Evolutionary conservation across 2,888 invertebrate genomes (phyloP), one percentile per base, ranked within the genome.

Genomic region (Drosophila glabriapex): DNA sequence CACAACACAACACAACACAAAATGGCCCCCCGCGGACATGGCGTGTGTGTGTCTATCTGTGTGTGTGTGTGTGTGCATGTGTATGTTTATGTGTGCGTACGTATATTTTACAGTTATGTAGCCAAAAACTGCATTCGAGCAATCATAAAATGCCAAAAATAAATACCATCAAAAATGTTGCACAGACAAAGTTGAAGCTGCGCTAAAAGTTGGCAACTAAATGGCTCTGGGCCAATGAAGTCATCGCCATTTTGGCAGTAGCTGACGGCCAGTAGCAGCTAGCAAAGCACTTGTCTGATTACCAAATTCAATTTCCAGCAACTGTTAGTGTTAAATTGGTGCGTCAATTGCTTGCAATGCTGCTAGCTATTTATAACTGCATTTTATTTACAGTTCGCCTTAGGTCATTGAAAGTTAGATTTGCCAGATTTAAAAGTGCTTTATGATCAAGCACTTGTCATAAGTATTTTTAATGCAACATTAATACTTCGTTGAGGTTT

Each of bases 111-210:
- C 71, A 83, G 68, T 82, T 79, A 82, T 85, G 73, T 56, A 49
- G 62, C 46, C 52, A 58, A 50, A 71, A 70, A 70, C 58, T 75
- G 73, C 83, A 89, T 75, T 73, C 12, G 63, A 67, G 72, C 49
- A 70, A 75, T 76, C 87, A 87, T 91, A 87, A 91, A 87, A 89
- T 87, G 75, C 76, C 85, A 89, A 90, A 87, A 86, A 89, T 76
- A 84, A 87, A 90, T 75, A 76, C 78, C 67, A 90, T 89, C 73
- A 73, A 78, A 76, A 90, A 69, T 76, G 89, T 80, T 73, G 72
- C 75, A 68, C 76, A 76, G 73, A 86, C 82, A 79, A 86, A 79
- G 87, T 84, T 89, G 73, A 85, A 76, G 76, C 68, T 63, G 73
- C 53, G 72, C 52, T 54, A 72, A 73, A 82, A 78, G 61, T 79